Evolutionary conservation across 2,888 invertebrate genomes (phyloP), one percentile per base, ranked within the genome.

Genomic region (Dorcus parallelipipedus): DNA sequence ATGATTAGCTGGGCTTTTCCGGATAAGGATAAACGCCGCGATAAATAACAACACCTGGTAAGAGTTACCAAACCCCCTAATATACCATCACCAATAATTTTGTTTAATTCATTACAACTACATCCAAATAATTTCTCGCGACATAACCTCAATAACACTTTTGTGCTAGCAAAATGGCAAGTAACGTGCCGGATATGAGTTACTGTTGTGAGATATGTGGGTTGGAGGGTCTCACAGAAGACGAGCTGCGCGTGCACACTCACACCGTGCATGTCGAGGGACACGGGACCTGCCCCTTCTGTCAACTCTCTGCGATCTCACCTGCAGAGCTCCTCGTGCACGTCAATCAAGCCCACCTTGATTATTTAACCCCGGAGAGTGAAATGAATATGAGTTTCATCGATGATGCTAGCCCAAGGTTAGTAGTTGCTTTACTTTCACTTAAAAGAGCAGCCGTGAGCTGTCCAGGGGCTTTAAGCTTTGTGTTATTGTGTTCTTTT

Each of bases 181-280:
- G 81, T 71, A 84, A 83, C 74, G 75, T 80, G 69, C 82, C 83
- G 56, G 84, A 83, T 71, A 77, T 83, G 69, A 82, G 78, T 70
- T 84, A 86, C 75, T 85, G 88, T 54, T 93, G 93, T 78, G 91
- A 93, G 78, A 89, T 93, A 63, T 93, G 93, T 76, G 92, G 92
- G n/a, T 84, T 88, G 64, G 90, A 91, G 69, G 90, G 90, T 17
- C 82, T 93, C 60, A 86, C 86, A 59, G 90, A 90, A 73, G 90
- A 90, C 62, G 86, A 89, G 66, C 89, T 93, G 86, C 80, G 91
- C 61, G 82, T 86, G 17, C 93, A 93, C 76, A 91, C 91, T 60
- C 82, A 89, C 55, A 83, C 88, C 48, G 88, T 86, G 66, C 93
- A 93, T 74, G 86, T 93, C 8, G 89, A 90, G 61, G 90, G 90